These are phyloP conservation scores for Dendrolimus punctatus DNA, from an alignment of 1,140 invertebrate species.

Conservation along the genomic window DNA sequence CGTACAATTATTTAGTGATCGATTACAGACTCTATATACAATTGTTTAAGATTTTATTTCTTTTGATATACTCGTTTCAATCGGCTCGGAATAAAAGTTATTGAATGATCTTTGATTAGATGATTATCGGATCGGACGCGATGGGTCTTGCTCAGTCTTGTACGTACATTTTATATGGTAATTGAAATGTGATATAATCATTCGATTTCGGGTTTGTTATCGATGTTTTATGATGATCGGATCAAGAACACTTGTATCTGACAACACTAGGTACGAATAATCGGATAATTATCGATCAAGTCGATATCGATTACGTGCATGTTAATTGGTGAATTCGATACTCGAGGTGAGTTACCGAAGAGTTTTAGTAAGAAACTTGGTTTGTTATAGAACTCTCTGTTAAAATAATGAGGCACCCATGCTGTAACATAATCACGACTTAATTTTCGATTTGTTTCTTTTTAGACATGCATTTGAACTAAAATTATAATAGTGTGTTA, in stretches of 20 bases:
- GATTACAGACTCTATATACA: conserved; percentile 30
- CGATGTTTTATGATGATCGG: conserved; percentile 40
- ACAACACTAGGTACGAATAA: conserved; percentile 24
- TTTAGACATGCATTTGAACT: no score
- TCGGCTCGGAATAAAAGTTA: conserved; percentile 54
- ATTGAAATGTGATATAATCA: conserved; percentile 65
- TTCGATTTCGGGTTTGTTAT: conserved; percentile 54
- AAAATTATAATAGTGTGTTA: no score
- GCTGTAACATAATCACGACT: no score
- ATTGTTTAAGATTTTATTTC: conserved; percentile 19
- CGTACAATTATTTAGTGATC: conserved; percentile 16
- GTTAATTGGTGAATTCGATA: conserved; percentile 38
- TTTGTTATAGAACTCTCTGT: no score
- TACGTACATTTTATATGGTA: conserved; percentile 63
- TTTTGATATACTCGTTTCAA: conserved; percentile 13
- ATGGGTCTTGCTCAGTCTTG: conserved; percentile 34
- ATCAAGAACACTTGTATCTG: conserved; percentile 30
- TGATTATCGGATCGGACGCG: conserved; percentile 53
- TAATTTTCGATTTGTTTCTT: no score
- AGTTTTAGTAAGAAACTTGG: no score
- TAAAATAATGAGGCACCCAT: no score
- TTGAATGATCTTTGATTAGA: conserved; percentile 67
- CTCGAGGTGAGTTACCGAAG: not conserved
- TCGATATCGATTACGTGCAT: conserved; percentile 51
- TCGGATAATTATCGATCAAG: conserved; percentile 42